Evolutionary conservation across 2,113 vertebrate species (phyloP).

Genomic region (Cromileptes altivelis): DNA sequence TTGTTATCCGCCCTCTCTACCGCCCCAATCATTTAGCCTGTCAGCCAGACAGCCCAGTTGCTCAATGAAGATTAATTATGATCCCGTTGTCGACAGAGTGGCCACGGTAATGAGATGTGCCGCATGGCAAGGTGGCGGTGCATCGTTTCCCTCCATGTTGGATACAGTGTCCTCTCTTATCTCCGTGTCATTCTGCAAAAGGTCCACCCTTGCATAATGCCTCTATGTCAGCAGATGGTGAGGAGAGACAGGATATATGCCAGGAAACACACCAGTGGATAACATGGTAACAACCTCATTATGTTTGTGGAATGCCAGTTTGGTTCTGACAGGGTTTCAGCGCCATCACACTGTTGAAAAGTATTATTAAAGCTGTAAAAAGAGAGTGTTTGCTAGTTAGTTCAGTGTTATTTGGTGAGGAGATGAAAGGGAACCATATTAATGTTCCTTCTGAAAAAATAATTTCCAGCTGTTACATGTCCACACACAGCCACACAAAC

Average conservation of each 20-base stretch:
- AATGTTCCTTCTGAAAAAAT: slow-evolving; percentile 8
- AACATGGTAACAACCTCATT: slow-evolving; percentile 20
- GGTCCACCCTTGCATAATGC: slow-evolving; percentile 34
- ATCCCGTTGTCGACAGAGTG: slow-evolving; percentile 57
- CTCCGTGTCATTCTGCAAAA: slow-evolving; percentile 32
- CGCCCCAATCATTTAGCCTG: slow-evolving; percentile 73
- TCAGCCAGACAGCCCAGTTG: slow-evolving; percentile 59
- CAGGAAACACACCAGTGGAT: slow-evolving; percentile 23
- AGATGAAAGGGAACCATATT: slow-evolving; percentile 7
- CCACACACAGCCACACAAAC: background rate
- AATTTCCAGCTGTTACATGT: background rate
- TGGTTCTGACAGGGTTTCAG: background rate
- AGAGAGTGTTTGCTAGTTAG: background rate
- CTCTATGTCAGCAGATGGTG: slow-evolving; percentile 50
- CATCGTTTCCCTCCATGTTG: slow-evolving; percentile 55
- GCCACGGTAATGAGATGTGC: slow-evolving; percentile 74
- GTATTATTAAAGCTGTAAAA: background rate
- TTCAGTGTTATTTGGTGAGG: background rate
- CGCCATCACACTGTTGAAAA: slow-evolving; percentile 9
- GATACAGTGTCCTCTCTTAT: slow-evolving; percentile 44
- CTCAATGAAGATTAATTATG: slow-evolving; percentile 80
- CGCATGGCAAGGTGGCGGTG: slow-evolving; percentile 39
- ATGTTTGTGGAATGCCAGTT: background rate
- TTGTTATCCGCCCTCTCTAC: slow-evolving; percentile 51
- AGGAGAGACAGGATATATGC: slow-evolving; percentile 30